A percentile compares a stretch with the other conserved stretches of the same genome.
phyloP scores from a whole-genome alignment of 1,140 invertebrate species.

The Adoxophyes honmai region DNA sequence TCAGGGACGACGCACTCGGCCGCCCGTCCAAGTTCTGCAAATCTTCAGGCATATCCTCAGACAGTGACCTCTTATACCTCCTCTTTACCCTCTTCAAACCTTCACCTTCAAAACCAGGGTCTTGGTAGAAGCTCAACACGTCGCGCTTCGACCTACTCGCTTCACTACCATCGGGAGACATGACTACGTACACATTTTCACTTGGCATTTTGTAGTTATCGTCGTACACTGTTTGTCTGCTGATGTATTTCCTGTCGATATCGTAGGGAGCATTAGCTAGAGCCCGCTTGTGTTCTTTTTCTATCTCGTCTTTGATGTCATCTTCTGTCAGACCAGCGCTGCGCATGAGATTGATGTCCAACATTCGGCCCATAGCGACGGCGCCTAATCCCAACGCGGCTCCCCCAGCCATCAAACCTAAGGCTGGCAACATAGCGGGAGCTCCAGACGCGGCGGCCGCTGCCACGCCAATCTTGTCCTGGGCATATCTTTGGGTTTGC shows the following conservation, averaged over 20 bases:
- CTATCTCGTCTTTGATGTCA: conserved; percentile 59
- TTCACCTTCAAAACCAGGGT: conserved; percentile 33
- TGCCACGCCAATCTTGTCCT: conserved; percentile 85
- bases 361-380: conserved; percentile 84
- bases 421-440: conserved; percentile 83
- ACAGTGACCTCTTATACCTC: conserved; percentile 54
- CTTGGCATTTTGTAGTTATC: conserved; percentile 75
- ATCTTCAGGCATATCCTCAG: conserved; percentile 68
- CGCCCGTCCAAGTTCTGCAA: conserved; percentile 78
- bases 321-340: conserved; percentile 63
- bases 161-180: conserved; percentile 59
- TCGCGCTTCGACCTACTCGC: conserved; percentile 50
- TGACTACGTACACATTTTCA: conserved; percentile 70
- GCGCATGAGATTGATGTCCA: conserved; percentile 82
- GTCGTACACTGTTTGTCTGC: conserved; percentile 63
- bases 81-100: conserved; percentile 39
- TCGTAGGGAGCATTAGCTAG: conserved; percentile 63
- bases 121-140: conserved; percentile 39
- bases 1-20: conserved; percentile 48
- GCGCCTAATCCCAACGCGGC: conserved; percentile 87
- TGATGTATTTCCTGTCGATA: conserved; percentile 65
- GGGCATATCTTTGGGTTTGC: conserved; percentile 71
- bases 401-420: conserved; percentile 86
- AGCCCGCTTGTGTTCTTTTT: conserved; percentile 79
- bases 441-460: conserved; percentile 68